A percentile compares a stretch with the other conserved stretches of the same genome.
Evolutionary conservation across 2,113 vertebrate genomes (phyloP).

Genomic region (Varanus komodoensis): DNA sequence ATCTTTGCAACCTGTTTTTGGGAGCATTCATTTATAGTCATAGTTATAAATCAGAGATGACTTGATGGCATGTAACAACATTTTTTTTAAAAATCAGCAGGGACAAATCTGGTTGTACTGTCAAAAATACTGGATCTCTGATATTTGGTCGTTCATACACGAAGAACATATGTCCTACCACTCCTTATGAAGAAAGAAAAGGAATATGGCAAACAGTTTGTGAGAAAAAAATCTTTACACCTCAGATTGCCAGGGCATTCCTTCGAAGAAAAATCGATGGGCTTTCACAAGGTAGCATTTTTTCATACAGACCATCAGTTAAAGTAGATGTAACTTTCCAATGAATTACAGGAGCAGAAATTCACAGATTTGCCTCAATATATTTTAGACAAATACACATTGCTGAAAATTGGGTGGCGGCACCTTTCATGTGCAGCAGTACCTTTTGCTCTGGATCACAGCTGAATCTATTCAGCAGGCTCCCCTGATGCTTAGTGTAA

Average conservation of each 20-base stretch:
- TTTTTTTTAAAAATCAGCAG: neutral
- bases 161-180: neutral
- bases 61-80: too few species aligned
- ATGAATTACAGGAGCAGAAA: neutral
- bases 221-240: neutral
- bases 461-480: too few species aligned
- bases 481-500: too few species aligned
- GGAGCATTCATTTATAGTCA: too few species aligned
- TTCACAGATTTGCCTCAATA: neutral
- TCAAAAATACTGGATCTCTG: neutral
- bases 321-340: neutral
- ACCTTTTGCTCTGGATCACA: too few species aligned
- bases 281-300: neutral
- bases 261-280: slow-evolving; percentile 5
- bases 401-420: too few species aligned
- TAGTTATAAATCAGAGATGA: too few species aligned
- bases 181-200: neutral
- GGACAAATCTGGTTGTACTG: too few species aligned
- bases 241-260: neutral
- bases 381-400: neutral
- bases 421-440: too few species aligned
- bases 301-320: neutral
- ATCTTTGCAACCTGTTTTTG: neutral
- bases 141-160: neutral
- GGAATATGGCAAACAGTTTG: neutral